Evolutionary conservation across 2,797 vertebrate genomes (phyloP), one percentile per base, ranked within the genome.

Genomic region (Antennarius maculatus): DNA sequence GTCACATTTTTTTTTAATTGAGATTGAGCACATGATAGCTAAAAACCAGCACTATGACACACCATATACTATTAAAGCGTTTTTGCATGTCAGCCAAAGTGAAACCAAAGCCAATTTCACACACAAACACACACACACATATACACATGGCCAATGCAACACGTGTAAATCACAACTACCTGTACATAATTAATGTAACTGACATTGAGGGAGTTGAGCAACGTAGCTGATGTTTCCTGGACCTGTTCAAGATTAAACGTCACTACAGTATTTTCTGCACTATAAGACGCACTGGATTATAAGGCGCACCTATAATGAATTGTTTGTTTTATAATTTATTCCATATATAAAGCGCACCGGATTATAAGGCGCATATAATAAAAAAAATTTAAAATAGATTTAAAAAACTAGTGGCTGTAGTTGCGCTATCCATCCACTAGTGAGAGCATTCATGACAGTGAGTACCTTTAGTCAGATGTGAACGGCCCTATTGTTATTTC

Each of bases 201-300:
- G 70, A 74, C 66, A 57, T 61, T 52, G 71, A 66, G 77, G 76
- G 84, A 66, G 84, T 58, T 87, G 85, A 74, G 85, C 84, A 87
- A 76, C 23, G 56, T 0, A 10, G 70, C 77, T 81, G 73, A 70
- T 37, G 9, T 17, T 41, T 16, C 58, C 37, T 31, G n/a, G 13
- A 54, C 29, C 42, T 15, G 10, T 45, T 69, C 3, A 16, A 7
- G 18, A 54, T 34, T 54, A 11, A 23, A 23, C 2, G 23, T 23
- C 23, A 23, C 23, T 23, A n/a, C n/a, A n/a, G n/a, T n/a, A n/a
- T n/a, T n/a, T n/a, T n/a, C n/a, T n/a, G n/a, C n/a, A n/a, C n/a
- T n/a, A n/a, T n/a, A n/a, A n/a, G n/a, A n/a, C n/a, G n/a, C n/a
- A n/a, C n/a, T n/a, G n/a, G n/a, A n/a, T n/a, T n/a, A n/a, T n/a